phyloP scores from a whole-genome alignment of 2,888 invertebrate genomes.

The Leptopterna dolabrata region DNA sequence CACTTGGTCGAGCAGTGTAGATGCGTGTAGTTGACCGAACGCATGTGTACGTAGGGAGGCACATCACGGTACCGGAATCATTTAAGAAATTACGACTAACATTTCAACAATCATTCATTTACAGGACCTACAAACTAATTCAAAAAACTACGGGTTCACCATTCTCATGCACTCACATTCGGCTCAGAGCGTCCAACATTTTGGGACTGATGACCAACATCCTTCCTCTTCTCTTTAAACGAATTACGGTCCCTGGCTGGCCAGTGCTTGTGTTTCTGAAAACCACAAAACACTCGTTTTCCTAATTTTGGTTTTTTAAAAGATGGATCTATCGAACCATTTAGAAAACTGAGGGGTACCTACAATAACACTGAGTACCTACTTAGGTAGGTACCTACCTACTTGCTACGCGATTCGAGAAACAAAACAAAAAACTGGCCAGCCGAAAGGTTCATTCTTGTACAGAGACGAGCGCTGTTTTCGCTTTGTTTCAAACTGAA shows the following conservation, averaged over 20 bases:
- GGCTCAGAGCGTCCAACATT: slow-evolving; percentile 32
- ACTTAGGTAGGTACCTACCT: too few relatives aligned
- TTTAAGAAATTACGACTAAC: too few relatives aligned
- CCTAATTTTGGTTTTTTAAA: neutral
- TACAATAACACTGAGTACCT: neutral
- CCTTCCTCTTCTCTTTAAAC: slow-evolving; percentile 6
- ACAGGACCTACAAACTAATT: neutral
- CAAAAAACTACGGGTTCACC: too few relatives aligned
- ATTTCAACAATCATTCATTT: neutral
- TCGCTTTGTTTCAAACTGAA: neutral
- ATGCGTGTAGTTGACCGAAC: too few relatives aligned
- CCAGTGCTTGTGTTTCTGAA: slow-evolving; percentile 29
- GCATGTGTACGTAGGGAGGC: too few relatives aligned
- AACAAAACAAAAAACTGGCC: neutral
- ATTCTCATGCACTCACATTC: slow-evolving; percentile 13
- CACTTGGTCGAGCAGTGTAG: too few relatives aligned
- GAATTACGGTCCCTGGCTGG: slow-evolving; percentile 35
- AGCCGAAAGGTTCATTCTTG: too few relatives aligned
- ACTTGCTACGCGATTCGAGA: too few relatives aligned
- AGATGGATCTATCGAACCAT: neutral
- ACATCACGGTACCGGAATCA: too few relatives aligned
- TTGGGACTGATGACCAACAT: neutral
- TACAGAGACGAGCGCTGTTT: neutral
- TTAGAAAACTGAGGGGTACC: neutral
- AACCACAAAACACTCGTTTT: slow-evolving; percentile 11